Conservation (phyloP, 1,140 invertebrate species). For the Parapsyche elsis region DNA sequence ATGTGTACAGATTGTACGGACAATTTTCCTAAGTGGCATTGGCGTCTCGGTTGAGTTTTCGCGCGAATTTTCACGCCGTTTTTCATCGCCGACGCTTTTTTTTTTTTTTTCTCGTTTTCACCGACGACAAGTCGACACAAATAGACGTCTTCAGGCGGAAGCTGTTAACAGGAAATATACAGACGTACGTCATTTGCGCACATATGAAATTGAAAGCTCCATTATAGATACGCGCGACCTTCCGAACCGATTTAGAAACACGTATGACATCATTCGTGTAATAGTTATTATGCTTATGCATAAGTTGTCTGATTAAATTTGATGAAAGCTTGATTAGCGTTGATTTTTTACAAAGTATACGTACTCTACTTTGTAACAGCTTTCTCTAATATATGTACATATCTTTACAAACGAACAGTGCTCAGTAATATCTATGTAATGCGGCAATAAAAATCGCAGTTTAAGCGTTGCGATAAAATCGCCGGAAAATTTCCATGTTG, state of each 20-base stretch:
- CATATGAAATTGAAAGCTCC: not conserved
- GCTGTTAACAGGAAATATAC: constrained; percentile 12
- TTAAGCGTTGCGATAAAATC: too few relatives aligned
- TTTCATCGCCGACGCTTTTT: not conserved
- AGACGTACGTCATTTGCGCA: constrained; percentile 16
- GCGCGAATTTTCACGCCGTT: not conserved
- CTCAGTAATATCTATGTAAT: too few relatives aligned
- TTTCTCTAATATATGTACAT: too few relatives aligned
- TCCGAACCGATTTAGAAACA: constrained; percentile 5
- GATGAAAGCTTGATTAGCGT: too few relatives aligned
- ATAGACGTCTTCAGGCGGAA: constrained; percentile 13
- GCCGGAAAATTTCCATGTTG: not conserved
- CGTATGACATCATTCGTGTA: not conserved
- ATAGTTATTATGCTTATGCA: too few relatives aligned
- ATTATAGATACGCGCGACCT: not conserved
- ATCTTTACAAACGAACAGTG: too few relatives aligned
- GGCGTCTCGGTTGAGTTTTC: not conserved
- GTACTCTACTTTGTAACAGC: too few relatives aligned
- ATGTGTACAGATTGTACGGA: too few relatives aligned
- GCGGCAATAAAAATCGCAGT: too few relatives aligned
- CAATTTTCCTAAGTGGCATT: not conserved
- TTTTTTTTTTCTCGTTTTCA: constrained; percentile 6
- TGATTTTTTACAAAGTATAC: too few relatives aligned
- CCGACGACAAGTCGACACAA: not conserved
- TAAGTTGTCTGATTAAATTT: too few relatives aligned